phyloP scores from a whole-genome alignment of 2,888 invertebrate genomes.

The Drosophila diplacantha region DNA sequence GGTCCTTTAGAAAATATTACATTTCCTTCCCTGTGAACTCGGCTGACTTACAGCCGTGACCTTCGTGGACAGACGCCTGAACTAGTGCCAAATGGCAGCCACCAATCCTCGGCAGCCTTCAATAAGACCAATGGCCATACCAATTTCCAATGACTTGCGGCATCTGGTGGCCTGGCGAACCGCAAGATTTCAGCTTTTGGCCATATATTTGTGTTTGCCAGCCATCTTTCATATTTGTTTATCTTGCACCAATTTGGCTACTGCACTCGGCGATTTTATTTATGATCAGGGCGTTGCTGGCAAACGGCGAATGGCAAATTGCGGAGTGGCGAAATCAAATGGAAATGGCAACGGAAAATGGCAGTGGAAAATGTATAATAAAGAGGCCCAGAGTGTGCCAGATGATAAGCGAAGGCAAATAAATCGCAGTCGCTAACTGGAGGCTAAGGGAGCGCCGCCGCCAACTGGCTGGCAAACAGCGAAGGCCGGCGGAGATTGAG shows the following conservation, averaged over 20 bases:
- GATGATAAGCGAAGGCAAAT: constrained; percentile 63
- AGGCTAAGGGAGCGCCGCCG: constrained; percentile 21
- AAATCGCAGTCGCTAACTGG: constrained; percentile 44
- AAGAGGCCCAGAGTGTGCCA: constrained; percentile 46
- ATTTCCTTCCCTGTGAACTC: neutral
- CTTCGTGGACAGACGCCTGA: constrained; percentile 13
- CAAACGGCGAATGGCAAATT: constrained; percentile 43
- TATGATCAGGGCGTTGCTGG: constrained; percentile 58
- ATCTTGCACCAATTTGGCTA: constrained; percentile 54
- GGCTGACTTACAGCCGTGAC: constrained; percentile 16
- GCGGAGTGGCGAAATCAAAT: constrained; percentile 29
- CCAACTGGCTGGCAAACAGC: constrained; percentile 11
- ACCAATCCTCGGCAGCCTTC: constrained; percentile 5
- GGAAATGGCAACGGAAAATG: constrained; percentile 15
- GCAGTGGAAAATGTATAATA: constrained; percentile 27
- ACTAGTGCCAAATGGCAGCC: constrained; percentile 24
- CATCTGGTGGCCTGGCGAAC: constrained; percentile 20
- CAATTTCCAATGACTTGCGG: constrained; percentile 14
- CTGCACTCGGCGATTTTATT: constrained; percentile 43
- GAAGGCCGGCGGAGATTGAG: constrained; percentile 57
- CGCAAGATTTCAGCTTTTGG: constrained; percentile 8
- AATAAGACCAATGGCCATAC: constrained; percentile 4
- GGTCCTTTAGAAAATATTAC: neutral
- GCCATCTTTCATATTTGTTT: constrained; percentile 45
- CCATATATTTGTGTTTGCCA: constrained; percentile 27